phyloP scores from a whole-genome alignment of 2,888 invertebrate species.

The Archaeoteleia sp. region DNA sequence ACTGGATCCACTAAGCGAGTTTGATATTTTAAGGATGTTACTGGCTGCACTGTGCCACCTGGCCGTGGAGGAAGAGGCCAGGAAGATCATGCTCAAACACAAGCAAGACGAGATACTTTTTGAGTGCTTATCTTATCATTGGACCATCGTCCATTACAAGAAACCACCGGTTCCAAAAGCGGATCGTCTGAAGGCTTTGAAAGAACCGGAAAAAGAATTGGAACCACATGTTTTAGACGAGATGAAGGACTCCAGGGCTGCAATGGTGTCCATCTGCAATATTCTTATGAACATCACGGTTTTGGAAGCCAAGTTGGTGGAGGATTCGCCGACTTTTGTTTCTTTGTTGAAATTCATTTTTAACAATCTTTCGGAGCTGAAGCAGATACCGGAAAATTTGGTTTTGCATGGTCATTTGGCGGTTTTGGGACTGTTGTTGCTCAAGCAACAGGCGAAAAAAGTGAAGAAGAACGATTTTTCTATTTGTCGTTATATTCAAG shows the following conservation, averaged over 20 bases:
- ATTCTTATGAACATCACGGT: conserved; percentile 95
- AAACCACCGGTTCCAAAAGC: conserved; percentile 88
- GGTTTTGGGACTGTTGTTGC: conserved; percentile 86
- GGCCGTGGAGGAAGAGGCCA: conserved; percentile 91
- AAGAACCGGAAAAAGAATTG: conserved; percentile 85
- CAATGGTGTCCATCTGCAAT: conserved; percentile 92
- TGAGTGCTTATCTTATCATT: conserved; percentile 88
- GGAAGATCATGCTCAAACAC: conserved; percentile 85
- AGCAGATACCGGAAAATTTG: conserved; percentile 88
- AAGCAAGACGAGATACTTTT: conserved; percentile 88
- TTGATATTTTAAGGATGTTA: conserved; percentile 87
- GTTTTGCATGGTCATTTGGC: conserved; percentile 90
- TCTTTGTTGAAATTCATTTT: conserved; percentile 90
- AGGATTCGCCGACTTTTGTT: conserved; percentile 85
- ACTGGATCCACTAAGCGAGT: conserved; percentile 77
- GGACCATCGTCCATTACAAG: conserved; percentile 90
- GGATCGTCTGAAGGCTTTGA: conserved; percentile 84
- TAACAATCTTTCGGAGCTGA: conserved; percentile 88
- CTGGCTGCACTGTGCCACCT: conserved; percentile 93
- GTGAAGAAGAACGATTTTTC: conserved; percentile 92
- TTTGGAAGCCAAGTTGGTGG: conserved; percentile 88
- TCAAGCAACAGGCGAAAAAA: conserved; percentile 88
- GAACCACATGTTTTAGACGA: conserved; percentile 85
- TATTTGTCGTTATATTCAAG: conserved; percentile 91
- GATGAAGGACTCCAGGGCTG: conserved; percentile 88